phyloP scores from a whole-genome alignment of 2,888 invertebrate species.

The Lasioglossum leucozonium region DNA sequence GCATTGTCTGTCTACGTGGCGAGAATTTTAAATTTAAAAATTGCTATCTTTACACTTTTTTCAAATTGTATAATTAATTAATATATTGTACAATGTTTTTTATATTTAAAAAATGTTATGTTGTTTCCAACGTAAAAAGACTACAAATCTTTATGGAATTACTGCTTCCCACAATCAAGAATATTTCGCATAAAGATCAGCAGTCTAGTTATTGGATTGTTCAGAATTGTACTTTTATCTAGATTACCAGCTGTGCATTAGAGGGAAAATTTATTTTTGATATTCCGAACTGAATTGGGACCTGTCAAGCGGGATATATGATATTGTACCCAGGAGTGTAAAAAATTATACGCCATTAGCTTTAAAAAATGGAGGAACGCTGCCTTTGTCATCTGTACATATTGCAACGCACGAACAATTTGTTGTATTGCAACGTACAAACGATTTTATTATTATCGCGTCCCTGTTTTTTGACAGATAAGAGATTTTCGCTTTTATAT shows the following conservation, averaged over 20 bases:
- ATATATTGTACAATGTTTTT: background rate
- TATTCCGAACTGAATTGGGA: constrained; percentile 4
- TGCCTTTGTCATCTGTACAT: background rate
- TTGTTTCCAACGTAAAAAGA: too few species aligned
- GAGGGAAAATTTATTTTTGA: background rate
- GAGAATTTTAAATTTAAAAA: background rate
- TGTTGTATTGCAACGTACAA: background rate
- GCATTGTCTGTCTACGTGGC: background rate
- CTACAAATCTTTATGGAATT: too few species aligned
- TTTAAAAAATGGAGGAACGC: background rate
- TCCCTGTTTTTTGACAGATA: background rate
- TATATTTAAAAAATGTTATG: background rate
- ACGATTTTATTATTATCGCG: background rate
- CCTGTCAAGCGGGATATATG: constrained; percentile 3
- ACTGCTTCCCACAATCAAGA: too few species aligned
- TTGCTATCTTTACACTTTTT: background rate
- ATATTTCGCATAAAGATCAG: too few species aligned
- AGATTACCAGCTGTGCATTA: background rate
- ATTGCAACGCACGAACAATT: background rate
- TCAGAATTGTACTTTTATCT: background rate
- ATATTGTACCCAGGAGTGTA: constrained; percentile 9
- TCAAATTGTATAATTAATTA: background rate
- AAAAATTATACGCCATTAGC: constrained; percentile 5
- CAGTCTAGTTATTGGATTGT: background rate
- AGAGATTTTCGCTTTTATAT: background rate